Base-by-base conservation (phyloP, 2,797 vertebrate species). In the Gymnoscopelus braueri region DNA sequence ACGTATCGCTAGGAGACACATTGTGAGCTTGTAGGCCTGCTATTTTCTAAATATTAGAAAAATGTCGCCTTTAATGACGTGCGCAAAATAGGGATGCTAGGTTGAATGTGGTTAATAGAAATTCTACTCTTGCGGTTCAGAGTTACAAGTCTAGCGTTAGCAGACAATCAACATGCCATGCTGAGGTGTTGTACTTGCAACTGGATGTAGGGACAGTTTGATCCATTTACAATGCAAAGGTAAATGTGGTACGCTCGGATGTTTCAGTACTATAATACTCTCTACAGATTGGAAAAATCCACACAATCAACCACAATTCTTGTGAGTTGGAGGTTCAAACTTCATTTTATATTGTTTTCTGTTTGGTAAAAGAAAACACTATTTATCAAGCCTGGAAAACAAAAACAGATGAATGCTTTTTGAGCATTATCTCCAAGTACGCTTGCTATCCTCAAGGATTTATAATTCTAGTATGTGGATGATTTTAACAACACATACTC, bases 231-330 rank as follows among this genome's bases (percentile, higher is more conserved):
- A 68, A 24, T 60, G 12, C 1, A 6, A 63, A 35, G 60, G 50
- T 7, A 71, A 35, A 65, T 77, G 53, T 55, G 14, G 5, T 72
- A 19, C 19, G 19, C 19, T 70, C 74, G 49, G 10, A 32, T 59
- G 64, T 79, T 62, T 74, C 47, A 54, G 55, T 47, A 66, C 60
- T 4, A 56, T 65, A 53, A 60, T 24, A 44, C 47, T 32, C 55
- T 19, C 49, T 24, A 62, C 55, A 54, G 9, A 75, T 70, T 15
- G 57, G 35, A 69, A 82, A 67, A 44, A 69, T 74, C 72, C 24
- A 71, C 2, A 19, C 2, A 2, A 60, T 32, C 19, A 23, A 61
- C 35, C 4, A 35, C 35, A 35, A 35, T 35, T 35, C 35, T 35
- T 5, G 35, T 5, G 35, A 29, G 35, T 35, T 35, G 6, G 19